Percentiles rank a stretch among this genome's conserved stretches.
phyloP scores from a whole-genome alignment of 1,140 invertebrate species.

The Polypedilum vanderplanki region DNA sequence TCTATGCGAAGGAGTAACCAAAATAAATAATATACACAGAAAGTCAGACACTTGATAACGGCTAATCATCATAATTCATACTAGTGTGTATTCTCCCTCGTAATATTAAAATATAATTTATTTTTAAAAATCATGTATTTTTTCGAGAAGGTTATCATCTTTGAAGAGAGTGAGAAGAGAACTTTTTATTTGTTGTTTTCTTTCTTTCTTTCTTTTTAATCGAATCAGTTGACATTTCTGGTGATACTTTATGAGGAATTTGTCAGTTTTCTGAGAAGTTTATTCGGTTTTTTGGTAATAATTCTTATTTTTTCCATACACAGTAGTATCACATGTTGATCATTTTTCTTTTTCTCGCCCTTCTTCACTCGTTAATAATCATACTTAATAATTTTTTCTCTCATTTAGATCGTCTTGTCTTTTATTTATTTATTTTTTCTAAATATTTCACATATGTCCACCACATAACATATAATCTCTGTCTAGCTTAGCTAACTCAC shows the following conservation, averaged over 20 bases:
- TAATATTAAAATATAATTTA: too few relatives aligned
- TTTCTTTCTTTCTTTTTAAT: not conserved
- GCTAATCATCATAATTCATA: too few relatives aligned
- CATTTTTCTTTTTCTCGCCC: not conserved
- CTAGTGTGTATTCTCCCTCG: too few relatives aligned
- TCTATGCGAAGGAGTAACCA: too few relatives aligned
- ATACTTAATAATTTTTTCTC: not conserved
- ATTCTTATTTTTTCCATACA: not conserved
- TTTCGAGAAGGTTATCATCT: too few relatives aligned
- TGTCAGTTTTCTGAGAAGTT: slow-evolving; percentile 4
- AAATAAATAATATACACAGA: too few relatives aligned
- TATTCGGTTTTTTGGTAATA: not conserved
- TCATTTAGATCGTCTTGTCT: not conserved
- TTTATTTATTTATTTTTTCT: not conserved
- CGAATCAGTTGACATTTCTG: not conserved
- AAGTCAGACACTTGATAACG: too few relatives aligned
- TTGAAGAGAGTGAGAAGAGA: not conserved
- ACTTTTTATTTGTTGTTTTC: not conserved
- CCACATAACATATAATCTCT: not conserved
- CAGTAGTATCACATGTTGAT: slow-evolving; percentile 5
- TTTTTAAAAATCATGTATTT: too few relatives aligned
- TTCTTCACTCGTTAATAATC: not conserved
- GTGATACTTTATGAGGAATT: not conserved
- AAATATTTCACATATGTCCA: not conserved
- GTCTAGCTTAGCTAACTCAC: not conserved